Percentiles rank a stretch among this genome's conserved stretches.
These are phyloP conservation scores for Oceanodroma tethys DNA, from an alignment of 2,113 vertebrate genomes.

Conservation along the genomic window DNA sequence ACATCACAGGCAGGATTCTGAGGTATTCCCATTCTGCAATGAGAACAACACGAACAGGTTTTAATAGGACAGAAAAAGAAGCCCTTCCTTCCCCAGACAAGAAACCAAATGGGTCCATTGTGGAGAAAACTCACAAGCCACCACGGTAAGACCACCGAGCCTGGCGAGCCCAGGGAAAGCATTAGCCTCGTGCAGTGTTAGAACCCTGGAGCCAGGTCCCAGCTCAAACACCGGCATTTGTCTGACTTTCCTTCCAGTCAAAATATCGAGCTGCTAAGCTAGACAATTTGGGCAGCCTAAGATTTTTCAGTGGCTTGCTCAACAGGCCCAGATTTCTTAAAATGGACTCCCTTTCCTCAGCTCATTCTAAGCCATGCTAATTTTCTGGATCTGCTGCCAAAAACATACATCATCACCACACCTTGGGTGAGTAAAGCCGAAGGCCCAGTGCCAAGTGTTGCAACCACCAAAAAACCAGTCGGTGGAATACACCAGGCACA, in stretches of 20 bases:
- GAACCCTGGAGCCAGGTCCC: neutral
- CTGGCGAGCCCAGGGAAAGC: neutral
- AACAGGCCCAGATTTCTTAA: neutral
- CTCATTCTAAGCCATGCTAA: neutral
- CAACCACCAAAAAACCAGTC: neutral
- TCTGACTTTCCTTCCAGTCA: neutral
- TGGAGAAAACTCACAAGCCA: neutral
- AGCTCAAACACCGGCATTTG: neutral
- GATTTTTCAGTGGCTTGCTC: neutral
- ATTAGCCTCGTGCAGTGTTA: neutral
- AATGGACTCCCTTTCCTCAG: neutral
- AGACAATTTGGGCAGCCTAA: neutral
- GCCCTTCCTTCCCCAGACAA: neutral
- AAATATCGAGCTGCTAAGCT: neutral
- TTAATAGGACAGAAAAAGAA: neutral
- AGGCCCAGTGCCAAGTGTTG: neutral
- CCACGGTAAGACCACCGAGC: neutral
- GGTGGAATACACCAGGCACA: neutral
- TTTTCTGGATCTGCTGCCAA: neutral
- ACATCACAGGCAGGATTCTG: neutral
- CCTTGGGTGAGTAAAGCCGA: constrained; percentile 15
- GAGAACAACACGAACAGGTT: neutral
- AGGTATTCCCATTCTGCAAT: neutral
- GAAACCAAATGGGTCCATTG: neutral
- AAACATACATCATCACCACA: neutral